A percentile compares a stretch with the other conserved stretches of the same genome.
These are phyloP conservation scores for Lepidurus apus DNA, from an alignment of 1,140 invertebrate species.

Conservation along the genomic window DNA sequence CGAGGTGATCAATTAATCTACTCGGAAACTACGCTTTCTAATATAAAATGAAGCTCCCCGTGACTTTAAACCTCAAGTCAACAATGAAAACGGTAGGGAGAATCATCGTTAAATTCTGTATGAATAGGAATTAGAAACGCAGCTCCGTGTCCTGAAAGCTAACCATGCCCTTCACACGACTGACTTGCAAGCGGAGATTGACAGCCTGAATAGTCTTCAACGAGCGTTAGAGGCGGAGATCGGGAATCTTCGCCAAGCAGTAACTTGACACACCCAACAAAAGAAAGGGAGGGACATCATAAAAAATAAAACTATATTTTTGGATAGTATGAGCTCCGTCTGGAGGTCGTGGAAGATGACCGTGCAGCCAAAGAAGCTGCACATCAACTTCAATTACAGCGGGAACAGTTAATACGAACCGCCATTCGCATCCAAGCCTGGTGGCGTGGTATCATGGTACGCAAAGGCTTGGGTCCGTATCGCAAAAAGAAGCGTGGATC, in stretches of 20 bases:
- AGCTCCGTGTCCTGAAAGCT: neutral
- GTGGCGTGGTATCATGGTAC: conserved; percentile 6
- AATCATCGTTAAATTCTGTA: neutral
- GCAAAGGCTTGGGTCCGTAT: neutral
- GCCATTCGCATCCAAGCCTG: neutral
- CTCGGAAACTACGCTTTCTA: too few species aligned
- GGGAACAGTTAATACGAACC: neutral
- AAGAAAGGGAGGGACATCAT: neutral
- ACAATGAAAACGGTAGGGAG: too few species aligned
- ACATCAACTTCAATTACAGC: conserved; percentile 1
- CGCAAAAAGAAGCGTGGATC: conserved; percentile 13
- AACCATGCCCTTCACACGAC: neutral
- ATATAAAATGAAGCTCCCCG: too few species aligned
- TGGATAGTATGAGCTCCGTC: neutral
- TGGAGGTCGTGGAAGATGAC: neutral
- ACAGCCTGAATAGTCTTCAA: neutral
- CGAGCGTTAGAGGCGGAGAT: neutral
- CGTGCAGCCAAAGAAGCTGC: neutral
- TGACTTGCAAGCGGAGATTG: conserved; percentile 6
- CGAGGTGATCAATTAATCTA: neutral
- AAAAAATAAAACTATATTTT: neutral
- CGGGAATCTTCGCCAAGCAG: neutral
- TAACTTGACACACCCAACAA: neutral
- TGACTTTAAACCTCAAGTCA: too few species aligned
- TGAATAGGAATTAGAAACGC: neutral